Evolutionary conservation across 1,140 invertebrate species (phyloP).

Genomic region (Dufourea novaeangliae): DNA sequence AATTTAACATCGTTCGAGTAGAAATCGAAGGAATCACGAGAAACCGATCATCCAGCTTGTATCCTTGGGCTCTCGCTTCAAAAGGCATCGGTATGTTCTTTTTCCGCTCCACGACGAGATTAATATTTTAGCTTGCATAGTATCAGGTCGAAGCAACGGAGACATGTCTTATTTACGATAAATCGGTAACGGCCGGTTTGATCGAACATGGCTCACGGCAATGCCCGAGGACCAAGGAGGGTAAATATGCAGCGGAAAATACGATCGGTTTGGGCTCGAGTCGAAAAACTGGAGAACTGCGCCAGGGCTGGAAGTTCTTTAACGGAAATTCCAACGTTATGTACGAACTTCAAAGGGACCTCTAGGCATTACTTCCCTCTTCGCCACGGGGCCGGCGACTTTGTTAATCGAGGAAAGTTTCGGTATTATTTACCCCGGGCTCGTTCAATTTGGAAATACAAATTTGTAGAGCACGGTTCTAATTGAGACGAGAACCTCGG

Average conservation of each 20-base stretch:
- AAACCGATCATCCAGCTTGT: background rate
- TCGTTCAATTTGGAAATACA: slow-evolving; percentile 51
- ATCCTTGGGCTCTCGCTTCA: too few species aligned
- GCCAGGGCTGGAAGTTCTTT: slow-evolving; percentile 11
- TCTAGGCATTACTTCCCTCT: background rate
- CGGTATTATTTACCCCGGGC: slow-evolving; percentile 37
- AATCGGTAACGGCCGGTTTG: slow-evolving; percentile 32
- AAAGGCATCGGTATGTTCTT: background rate
- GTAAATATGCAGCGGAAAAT: slow-evolving; percentile 30
- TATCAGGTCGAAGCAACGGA: background rate
- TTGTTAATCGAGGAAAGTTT: slow-evolving; percentile 44
- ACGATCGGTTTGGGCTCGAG: slow-evolving; percentile 21
- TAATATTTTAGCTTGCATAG: slow-evolving; percentile 31
- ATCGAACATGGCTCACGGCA: slow-evolving; percentile 8
- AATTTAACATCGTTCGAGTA: slow-evolving; percentile 7
- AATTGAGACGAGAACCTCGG: slow-evolving; percentile 3
- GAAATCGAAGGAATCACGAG: slow-evolving; percentile 1
- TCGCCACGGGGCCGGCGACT: background rate
- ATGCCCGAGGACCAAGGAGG: background rate
- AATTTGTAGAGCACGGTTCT: slow-evolving; percentile 35
- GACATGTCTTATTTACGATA: slow-evolving; percentile 37
- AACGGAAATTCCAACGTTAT: slow-evolving; percentile 44
- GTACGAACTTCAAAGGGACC: slow-evolving; percentile 44
- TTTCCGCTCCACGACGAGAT: background rate
- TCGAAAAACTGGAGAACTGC: slow-evolving; percentile 20